Conservation (phyloP, 2,113 vertebrate species). For the Elgaria multicarinata region DNA sequence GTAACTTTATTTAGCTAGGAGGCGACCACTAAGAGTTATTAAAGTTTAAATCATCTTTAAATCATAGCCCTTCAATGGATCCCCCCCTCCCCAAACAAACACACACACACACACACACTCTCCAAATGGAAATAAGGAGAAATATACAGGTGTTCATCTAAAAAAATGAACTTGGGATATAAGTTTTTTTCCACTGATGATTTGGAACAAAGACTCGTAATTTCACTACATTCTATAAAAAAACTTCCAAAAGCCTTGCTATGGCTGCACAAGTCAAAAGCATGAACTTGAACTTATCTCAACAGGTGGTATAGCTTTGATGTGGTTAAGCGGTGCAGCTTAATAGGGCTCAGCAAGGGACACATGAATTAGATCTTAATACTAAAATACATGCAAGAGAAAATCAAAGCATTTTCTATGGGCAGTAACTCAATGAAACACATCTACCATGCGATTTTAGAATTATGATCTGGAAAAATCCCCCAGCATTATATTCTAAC, state of each 20-base stretch:
- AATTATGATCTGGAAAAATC: not conserved
- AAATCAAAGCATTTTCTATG: not conserved
- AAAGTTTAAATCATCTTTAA: not conserved
- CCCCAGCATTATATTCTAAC: not conserved
- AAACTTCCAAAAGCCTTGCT: not conserved
- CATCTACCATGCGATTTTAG: not conserved
- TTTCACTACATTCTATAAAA: not conserved
- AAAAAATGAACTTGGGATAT: slow-evolving; percentile 27
- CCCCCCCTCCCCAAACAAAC: not conserved
- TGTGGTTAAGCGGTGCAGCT: not conserved
- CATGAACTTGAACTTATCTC: slow-evolving; percentile 18
- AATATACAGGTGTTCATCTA: slow-evolving; percentile 23
- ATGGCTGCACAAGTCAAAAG: not conserved
- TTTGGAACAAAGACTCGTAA: slow-evolving; percentile 4
- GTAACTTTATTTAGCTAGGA: not conserved
- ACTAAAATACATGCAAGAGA: not conserved
- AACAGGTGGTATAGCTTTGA: not conserved
- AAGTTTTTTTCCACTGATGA: not conserved
- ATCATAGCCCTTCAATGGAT: not conserved
- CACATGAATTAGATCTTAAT: not conserved
- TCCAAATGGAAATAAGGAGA: not conserved
- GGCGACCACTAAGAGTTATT: not conserved
- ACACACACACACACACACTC: not conserved
- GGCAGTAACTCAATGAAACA: not conserved
- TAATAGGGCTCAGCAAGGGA: slow-evolving; percentile 4